A percentile compares a stretch with the other conserved stretches of the same genome.
phyloP scores from a whole-genome alignment of 1,140 invertebrate genomes.

The Drosophila lacertosa region DNA sequence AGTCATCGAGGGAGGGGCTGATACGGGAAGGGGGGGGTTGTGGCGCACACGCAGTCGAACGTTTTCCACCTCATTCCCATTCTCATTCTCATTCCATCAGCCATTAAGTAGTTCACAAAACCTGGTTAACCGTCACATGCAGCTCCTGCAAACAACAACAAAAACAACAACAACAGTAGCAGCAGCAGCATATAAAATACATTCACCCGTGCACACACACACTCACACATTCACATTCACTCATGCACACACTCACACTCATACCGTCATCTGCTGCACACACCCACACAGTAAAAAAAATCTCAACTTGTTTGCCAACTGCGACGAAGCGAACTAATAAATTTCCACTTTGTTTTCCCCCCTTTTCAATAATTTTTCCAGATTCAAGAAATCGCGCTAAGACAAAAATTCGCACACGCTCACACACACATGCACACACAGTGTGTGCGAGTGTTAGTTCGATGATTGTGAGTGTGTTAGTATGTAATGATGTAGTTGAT shows the following conservation, averaged over 20 bases:
- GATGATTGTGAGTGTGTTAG: slow-evolving; percentile 45
- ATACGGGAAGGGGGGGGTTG: not conserved
- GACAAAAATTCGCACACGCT: slow-evolving; percentile 34
- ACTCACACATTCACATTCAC: slow-evolving; percentile 33
- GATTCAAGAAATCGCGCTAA: slow-evolving; percentile 60
- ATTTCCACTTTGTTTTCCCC: slow-evolving; percentile 70
- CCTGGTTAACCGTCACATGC: slow-evolving; percentile 48
- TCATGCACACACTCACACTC: slow-evolving; percentile 35
- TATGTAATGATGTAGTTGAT: slow-evolving; percentile 63
- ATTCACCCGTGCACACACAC: slow-evolving; percentile 37
- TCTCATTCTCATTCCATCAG: slow-evolving; percentile 25
- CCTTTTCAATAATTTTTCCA: slow-evolving; percentile 70
- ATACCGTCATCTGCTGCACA: slow-evolving; percentile 31
- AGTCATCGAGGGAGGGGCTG: slow-evolving; percentile 3
- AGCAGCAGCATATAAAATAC: slow-evolving; percentile 35
- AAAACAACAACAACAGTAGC: not conserved
- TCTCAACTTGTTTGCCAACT: slow-evolving; percentile 79
- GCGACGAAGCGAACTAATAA: slow-evolving; percentile 81
- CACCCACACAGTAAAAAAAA: slow-evolving; percentile 41
- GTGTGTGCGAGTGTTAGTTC: slow-evolving; percentile 35
- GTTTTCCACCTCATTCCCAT: slow-evolving; percentile 61
- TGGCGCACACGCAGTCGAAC: slow-evolving; percentile 26
- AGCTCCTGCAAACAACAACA: slow-evolving; percentile 34
- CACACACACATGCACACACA: not conserved
- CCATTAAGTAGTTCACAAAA: slow-evolving; percentile 49